Conservation (phyloP, 2,113 vertebrate species). For the Prunella himalayana region DNA sequence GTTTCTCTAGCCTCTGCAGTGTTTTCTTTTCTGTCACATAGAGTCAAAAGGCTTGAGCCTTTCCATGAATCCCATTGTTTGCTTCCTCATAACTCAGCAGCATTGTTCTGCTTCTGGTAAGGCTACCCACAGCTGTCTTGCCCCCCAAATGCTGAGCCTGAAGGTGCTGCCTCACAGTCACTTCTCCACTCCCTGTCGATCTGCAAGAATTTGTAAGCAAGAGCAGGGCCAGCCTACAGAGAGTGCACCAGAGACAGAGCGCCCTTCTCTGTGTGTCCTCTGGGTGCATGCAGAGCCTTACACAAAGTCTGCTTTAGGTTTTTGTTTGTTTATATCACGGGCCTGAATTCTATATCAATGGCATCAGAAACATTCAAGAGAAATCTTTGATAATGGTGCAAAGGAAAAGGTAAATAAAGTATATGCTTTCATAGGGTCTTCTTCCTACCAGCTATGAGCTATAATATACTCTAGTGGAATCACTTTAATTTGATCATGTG, state of each 20-base stretch:
- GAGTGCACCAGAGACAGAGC: fast-evolving
- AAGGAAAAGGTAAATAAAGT: neutral
- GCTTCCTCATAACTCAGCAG: neutral
- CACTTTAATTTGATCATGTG: neutral
- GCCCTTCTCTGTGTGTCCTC: fast-evolving
- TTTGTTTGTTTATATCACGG: neutral
- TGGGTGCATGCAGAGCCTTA: neutral
- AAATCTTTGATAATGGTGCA: neutral
- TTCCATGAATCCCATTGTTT: neutral
- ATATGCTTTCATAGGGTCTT: neutral
- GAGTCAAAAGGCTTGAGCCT: neutral
- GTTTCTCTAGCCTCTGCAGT: neutral
- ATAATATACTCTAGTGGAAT: fast-evolving
- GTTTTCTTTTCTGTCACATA: neutral
- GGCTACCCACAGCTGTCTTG: neutral
- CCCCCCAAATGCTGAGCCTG: neutral
- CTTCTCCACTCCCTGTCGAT: neutral
- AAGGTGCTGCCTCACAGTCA: neutral
- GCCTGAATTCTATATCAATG: fast-evolving
- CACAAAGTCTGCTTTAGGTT: neutral
- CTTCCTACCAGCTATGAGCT: neutral
- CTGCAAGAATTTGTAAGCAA: neutral
- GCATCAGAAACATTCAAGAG: neutral
- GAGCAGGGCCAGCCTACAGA: neutral
- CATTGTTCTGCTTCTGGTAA: neutral